phyloP scores from a whole-genome alignment of 2,113 vertebrate genomes.

The Promerops cafer region DNA sequence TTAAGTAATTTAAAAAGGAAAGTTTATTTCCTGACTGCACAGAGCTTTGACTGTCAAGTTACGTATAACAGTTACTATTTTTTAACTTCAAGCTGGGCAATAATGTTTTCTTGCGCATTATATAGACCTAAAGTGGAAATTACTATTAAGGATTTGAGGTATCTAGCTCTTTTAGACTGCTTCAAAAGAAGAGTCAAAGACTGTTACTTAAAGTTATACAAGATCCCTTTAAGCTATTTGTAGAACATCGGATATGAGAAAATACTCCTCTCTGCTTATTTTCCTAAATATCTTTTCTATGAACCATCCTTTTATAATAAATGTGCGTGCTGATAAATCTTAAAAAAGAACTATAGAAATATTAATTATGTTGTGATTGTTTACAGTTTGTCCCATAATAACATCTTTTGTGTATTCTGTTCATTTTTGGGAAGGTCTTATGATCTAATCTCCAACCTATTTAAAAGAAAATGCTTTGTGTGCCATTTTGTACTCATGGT shows the following conservation, averaged over 20 bases:
- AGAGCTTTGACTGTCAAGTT: background rate
- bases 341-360: background rate
- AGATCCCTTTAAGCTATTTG: background rate
- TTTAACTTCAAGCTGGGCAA: background rate
- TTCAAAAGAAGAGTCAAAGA: background rate
- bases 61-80: background rate
- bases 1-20: constrained; percentile 6
- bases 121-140: background rate
- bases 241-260: background rate
- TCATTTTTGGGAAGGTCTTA: constrained; percentile 64
- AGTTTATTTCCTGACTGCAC: constrained; percentile 1
- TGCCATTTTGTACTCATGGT: constrained; percentile 52
- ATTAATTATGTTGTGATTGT: constrained; percentile 60
- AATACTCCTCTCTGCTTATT: background rate
- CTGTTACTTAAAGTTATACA: background rate
- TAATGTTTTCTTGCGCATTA: background rate
- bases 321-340: background rate
- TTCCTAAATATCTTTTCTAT: background rate
- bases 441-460: constrained; percentile 71
- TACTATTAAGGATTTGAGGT: background rate
- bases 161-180: background rate
- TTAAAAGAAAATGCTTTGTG: constrained; percentile 72
- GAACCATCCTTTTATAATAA: background rate
- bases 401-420: constrained; percentile 37
- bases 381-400: constrained; percentile 61